Base-by-base conservation (phyloP, 2,113 vertebrate genomes). In the Xiphophorus couchianus region DNA sequence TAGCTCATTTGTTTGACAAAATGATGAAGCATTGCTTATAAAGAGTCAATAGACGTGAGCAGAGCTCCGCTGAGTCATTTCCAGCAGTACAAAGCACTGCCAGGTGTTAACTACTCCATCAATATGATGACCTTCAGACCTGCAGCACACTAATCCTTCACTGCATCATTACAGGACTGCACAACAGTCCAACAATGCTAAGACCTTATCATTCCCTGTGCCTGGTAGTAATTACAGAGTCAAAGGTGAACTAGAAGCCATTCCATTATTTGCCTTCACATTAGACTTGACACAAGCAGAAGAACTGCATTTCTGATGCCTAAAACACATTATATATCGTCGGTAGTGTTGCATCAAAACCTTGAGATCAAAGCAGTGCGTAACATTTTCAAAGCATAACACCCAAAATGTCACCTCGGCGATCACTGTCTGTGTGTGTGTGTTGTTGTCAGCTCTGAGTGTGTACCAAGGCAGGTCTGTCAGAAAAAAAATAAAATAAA, bases 381-480 rank as follows among this genome's bases (percentile, higher is more conserved):
- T 10, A 29, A 28, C 9, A 37, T 44, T 44, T 4, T 3, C 54
- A 39, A 48, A 62, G 67, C 76, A 72, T 33, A 30, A 67, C 68
- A 17, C 29, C 25, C 42, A 77, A 29, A 74, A 80, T 54, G 66
- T 76, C 81, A 31, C 73, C 73, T 68, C 30, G n/a, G 30, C 70
- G 64, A 65, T 48, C 17, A 48, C 15, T 8, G 25, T 2, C 9
- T 1, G 27, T 75, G 17, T 37, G 80, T 29, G 77, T 58, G 39
- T 75, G 27, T 28, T 28, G 67, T n/a, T 71, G 30, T 84, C 84
- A 79, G 69, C 62, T 10, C 60, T n/a, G 70, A 68, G 75, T 48
- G 71, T 82, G 70, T 76, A 75, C 84, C 83, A 71, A 81, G 76
- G 69, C 67, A 66, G 61, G 77, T 86, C 85, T 85, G 74, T 78